These are phyloP conservation scores for Calameuta idolon DNA, from an alignment of 2,888 invertebrate genomes.

Conservation along the genomic window DNA sequence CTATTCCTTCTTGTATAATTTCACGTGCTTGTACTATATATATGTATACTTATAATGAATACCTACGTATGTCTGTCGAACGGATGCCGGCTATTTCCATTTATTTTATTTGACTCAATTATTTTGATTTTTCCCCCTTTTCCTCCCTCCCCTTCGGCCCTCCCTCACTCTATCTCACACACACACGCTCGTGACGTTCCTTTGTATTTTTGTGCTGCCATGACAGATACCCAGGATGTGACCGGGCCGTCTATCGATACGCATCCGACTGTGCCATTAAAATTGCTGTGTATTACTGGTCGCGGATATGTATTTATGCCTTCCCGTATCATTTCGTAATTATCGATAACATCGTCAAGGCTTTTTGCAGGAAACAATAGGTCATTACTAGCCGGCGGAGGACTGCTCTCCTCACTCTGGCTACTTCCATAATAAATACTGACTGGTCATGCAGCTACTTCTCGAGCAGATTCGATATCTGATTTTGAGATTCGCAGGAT, in stretches of 20 bases:
- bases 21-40: not conserved
- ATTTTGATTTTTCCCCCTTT: not conserved
- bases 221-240: conserved; percentile 54
- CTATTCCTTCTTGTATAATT: not conserved
- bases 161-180: not conserved
- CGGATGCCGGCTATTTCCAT: not conserved
- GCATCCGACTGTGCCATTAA: conserved; percentile 49
- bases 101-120: not conserved
- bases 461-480: not conserved
- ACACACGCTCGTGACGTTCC: not conserved
- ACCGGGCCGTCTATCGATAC: conserved; percentile 59
- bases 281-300: conserved; percentile 51
- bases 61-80: not conserved
- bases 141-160: not conserved
- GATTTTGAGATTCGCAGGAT: too few relatives aligned
- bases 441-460: not conserved
- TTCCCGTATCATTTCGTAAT: conserved; percentile 67
- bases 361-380: conserved; percentile 65
- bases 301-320: conserved; percentile 62
- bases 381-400: conserved; percentile 55
- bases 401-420: not conserved
- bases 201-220: conserved; percentile 6
- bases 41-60: not conserved
- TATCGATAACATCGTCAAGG: conserved; percentile 67
- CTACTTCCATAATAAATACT: not conserved